These are phyloP conservation scores for Lampropteryx suffumata DNA, from an alignment of 2,888 invertebrate species.

Conservation along the genomic window DNA sequence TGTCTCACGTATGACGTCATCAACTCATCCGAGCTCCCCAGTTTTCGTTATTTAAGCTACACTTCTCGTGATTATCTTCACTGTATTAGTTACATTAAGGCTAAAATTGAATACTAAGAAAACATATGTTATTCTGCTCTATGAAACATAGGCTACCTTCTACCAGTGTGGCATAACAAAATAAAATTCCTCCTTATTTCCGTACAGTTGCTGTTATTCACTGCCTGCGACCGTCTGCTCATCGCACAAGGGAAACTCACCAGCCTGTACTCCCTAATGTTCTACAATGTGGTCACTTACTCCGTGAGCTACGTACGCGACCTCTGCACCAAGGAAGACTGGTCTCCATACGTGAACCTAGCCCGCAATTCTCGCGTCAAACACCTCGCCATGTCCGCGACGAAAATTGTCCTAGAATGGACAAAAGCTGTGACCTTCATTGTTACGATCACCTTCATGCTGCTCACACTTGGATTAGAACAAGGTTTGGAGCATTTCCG, in stretches of 20 bases:
- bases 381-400: conserved; percentile 91
- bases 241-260: conserved; percentile 84
- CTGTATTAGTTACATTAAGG: too few species aligned
- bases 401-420: conserved; percentile 91
- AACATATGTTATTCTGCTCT: too few species aligned
- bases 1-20: too few species aligned
- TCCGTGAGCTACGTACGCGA: conserved; percentile 89
- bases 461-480: conserved; percentile 88
- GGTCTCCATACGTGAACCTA: conserved; percentile 89
- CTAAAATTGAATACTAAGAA: too few species aligned
- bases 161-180: too few species aligned
- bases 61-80: too few species aligned
- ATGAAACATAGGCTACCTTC: too few species aligned
- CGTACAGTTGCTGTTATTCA: conserved; percentile 89
- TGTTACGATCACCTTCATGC: conserved; percentile 89
- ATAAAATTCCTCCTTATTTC: conserved; percentile 2
- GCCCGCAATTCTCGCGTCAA: conserved; percentile 88
- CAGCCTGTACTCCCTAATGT: conserved; percentile 89
- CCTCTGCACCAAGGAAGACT: conserved; percentile 88
- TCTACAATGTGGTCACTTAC: conserved; percentile 91
- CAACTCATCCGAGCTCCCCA: too few species aligned
- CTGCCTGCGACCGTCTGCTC: conserved; percentile 87
- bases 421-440: conserved; percentile 91
- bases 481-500: conserved; percentile 89
- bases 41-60: too few species aligned